These are phyloP conservation scores for Hyaena hyaena DNA, from an alignment of 2,113 vertebrate genomes.

Conservation along the genomic window DNA sequence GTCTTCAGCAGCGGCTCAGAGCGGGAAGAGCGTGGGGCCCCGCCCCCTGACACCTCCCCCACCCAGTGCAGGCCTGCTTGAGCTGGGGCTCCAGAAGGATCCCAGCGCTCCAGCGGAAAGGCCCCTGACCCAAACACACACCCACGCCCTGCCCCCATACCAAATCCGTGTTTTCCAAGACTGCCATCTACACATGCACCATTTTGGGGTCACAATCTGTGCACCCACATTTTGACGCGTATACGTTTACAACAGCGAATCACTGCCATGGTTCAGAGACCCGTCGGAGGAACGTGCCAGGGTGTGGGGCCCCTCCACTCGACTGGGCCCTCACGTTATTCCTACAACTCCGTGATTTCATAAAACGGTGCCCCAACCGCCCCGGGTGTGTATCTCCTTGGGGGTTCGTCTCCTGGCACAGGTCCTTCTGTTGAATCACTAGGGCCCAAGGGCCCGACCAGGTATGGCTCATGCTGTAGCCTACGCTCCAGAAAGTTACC, in stretches of 20 bases:
- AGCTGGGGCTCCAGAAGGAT: not conserved
- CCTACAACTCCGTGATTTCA: not conserved
- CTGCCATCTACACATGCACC: rapidly evolving
- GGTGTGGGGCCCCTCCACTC: not conserved
- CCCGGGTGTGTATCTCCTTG: rapidly evolving
- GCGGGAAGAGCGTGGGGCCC: not conserved
- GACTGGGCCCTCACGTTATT: rapidly evolving
- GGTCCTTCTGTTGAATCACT: not conserved
- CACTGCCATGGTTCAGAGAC: no score
- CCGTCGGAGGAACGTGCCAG: rapidly evolving
- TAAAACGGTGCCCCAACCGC: not conserved
- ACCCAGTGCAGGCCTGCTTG: not conserved
- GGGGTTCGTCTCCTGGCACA: not conserved
- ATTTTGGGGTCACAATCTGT: rapidly evolving
- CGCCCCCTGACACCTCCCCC: rapidly evolving
- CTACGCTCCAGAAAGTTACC: not conserved
- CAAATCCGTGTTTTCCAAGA: not conserved
- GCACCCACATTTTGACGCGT: rapidly evolving
- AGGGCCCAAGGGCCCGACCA: not conserved
- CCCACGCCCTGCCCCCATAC: no score
- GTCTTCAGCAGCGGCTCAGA: not conserved
- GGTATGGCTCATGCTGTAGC: rapidly evolving
- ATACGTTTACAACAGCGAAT: rapidly evolving
- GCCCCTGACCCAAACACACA: not conserved
- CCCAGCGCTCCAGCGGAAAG: not conserved